A percentile compares a stretch with the other conserved stretches of the same genome.
Conservation (phyloP, 2,888 invertebrate genomes). For the Mesoligia furuncula region DNA sequence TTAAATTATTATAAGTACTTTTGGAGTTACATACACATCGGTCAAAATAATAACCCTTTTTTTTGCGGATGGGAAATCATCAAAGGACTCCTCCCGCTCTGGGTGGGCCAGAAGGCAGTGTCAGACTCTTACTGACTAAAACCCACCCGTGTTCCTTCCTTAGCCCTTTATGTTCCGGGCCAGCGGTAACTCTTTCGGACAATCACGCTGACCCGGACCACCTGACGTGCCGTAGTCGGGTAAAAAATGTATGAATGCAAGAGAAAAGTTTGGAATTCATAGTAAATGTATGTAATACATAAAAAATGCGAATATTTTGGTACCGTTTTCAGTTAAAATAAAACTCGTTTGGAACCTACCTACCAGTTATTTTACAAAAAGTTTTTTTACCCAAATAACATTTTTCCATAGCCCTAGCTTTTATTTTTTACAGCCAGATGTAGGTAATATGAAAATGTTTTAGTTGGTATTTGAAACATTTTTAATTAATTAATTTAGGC, state of each 20-base stretch:
- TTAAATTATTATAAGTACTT: too few species aligned
- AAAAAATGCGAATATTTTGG: neutral
- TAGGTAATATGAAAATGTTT: conserved; percentile 20
- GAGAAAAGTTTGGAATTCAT: neutral
- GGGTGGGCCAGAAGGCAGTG: too few species aligned
- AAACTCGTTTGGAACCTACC: conserved; percentile 2
- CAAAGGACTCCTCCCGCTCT: too few species aligned
- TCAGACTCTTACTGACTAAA: too few species aligned
- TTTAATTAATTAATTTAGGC: conserved; percentile 33
- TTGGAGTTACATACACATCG: too few species aligned
- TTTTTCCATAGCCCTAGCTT: conserved; percentile 18
- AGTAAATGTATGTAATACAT: neutral
- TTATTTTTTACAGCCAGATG: conserved; percentile 22
- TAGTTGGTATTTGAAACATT: conserved; percentile 21
- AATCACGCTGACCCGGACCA: too few species aligned
- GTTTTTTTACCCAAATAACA: neutral
- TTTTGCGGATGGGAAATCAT: too few species aligned
- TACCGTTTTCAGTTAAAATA: neutral
- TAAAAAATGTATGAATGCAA: neutral
- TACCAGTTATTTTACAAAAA: neutral
- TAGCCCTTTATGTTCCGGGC: too few species aligned
- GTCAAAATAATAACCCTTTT: too few species aligned
- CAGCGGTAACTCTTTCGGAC: too few species aligned
- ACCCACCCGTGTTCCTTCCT: too few species aligned
- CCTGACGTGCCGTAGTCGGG: too few species aligned